Evolutionary conservation across 2,888 invertebrate genomes (phyloP), one percentile per base, ranked within the genome.

Genomic region (Orchestes rusci): DNA sequence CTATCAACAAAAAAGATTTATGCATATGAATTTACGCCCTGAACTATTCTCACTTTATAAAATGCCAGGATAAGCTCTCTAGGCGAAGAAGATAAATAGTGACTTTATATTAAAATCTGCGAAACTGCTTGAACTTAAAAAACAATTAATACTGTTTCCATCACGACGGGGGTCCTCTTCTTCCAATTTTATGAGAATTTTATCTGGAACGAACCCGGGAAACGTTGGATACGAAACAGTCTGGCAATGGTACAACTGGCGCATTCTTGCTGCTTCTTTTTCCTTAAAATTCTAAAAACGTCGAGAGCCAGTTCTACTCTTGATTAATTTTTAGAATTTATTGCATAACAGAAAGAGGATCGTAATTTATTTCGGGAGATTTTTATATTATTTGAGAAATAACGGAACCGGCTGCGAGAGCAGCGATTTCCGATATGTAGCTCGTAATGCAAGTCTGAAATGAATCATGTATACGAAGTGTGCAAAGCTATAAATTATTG

Each of bases 311-410:
- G 51, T 56, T 52, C 56, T 53, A 46, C 58, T 53, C 58, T 60
- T 61, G 61, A 61, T 61, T 61, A 60, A 61, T 61, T 60, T 61
- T 60, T 58, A 55, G 56, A 59, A 61, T 61, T 61, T 61, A 61
- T 61, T 60, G 58, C 59, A 57, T 58, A 59, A 59, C 56, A 56
- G 56, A 53, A 58, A 52, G 57, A 56, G 55, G 56, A 57, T 57
- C 48, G 54, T 55, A 59, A 59, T 59, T 59, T 59, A 59, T 60
- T 53, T 56, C 45, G 41, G n/a, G n/a, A 40, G 28, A 43, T 48
- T 47, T 39, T 35, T 51, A 48, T 45, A 52, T 46, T 51, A 32
- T 48, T 41, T 43, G 37, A 45, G 40, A 46, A 45, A 37, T 45
- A 32, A 32, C 20, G 34, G n/a, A n/a, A n/a, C n/a, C n/a, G n/a